Evolutionary conservation across 1,140 invertebrate genomes (phyloP), one percentile per base, ranked within the genome.

Genomic region (Theocolax elegans): DNA sequence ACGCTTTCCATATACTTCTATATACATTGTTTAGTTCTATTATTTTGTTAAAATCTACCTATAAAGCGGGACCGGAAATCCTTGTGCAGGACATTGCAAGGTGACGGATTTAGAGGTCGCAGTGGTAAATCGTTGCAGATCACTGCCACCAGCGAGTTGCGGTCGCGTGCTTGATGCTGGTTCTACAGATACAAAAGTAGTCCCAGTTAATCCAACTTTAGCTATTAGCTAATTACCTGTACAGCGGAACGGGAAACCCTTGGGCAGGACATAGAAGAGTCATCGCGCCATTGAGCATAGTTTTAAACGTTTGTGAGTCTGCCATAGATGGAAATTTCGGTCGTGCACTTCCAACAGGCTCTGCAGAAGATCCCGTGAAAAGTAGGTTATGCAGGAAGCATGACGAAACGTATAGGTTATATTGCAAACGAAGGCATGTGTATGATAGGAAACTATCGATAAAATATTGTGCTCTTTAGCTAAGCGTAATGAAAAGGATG

Each of bases 171-270:
- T 84, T 23, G 83, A 82, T 54, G 82, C 85, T 71, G 88, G 88
- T 76, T 87, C 88, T 80, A 75, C 80, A 81, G 87, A 86, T 19
- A 85, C 86, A 31, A 40, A 62, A 63, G 31, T 3, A 29, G 10
- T 17, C 58, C 13, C 8, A 10, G 1, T 31, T 29, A 29, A 70
- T 21, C 25, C 42, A 25, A 40, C 42, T 49, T 21, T 42, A 31
- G 38, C 6, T n/a, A 6, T 9, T 48, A 59, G 1, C 3, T 4
- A 44, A 53, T 85, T 84, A 91, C 90, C 89, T 89, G 87, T 87
- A 88, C 56, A 82, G 83, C 58, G 91, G 91, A 74, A 89, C 87
- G 70, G 91, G 91, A 80, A 88, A 92, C 68, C 88, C 89, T 85
- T 92, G 90, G 35, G 89, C 90, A 67, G 88, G 88, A 82, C 90